A percentile compares a stretch with the other conserved stretches of the same genome.
Evolutionary conservation across 2,113 vertebrate genomes (phyloP).

Genomic region (Pterocles gutturalis): DNA sequence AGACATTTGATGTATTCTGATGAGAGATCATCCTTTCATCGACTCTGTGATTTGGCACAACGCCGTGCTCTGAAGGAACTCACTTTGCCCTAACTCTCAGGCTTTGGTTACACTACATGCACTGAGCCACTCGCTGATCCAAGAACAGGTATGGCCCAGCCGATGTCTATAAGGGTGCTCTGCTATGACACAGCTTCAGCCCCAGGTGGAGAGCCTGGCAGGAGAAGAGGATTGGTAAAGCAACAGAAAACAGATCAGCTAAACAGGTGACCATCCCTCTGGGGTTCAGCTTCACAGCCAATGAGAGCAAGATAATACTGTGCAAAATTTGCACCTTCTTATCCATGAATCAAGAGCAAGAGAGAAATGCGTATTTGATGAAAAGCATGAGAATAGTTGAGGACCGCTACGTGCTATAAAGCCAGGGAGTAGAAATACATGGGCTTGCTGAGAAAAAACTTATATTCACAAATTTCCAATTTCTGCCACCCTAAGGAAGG

Average conservation of each 20-base stretch:
- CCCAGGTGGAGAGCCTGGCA: neutral
- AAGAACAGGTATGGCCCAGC: neutral
- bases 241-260: neutral
- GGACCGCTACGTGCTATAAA: neutral
- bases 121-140: accelerated
- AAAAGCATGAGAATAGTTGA: neutral
- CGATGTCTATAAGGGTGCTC: accelerated
- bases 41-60: neutral
- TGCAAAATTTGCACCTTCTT: neutral
- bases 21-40: neutral
- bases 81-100: neutral
- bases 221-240: neutral
- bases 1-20: neutral
- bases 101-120: neutral
- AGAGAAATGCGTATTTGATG: neutral
- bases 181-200: neutral
- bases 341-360: neutral
- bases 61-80: neutral
- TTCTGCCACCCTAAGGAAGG: neutral
- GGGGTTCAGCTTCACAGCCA: neutral
- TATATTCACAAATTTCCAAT: neutral
- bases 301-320: neutral
- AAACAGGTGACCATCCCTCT: neutral
- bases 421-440: neutral
- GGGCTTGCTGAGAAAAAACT: neutral